Conservation (phyloP, 64 coral and sea anemone genomes). For the Stichodactyla helianthus region DNA sequence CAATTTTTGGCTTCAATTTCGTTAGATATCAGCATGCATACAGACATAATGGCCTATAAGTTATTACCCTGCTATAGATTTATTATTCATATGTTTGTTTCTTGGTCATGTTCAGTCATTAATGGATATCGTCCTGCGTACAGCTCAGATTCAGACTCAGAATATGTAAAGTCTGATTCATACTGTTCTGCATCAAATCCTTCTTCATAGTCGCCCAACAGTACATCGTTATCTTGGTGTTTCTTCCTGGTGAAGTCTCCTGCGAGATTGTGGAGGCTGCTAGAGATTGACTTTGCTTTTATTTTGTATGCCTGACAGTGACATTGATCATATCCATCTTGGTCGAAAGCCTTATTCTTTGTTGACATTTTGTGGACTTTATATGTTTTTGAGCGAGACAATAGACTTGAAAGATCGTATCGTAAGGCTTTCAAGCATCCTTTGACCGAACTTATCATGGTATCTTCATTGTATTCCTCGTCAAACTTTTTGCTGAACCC, state of each 20-base stretch:
- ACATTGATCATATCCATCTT: background rate
- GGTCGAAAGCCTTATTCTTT: background rate
- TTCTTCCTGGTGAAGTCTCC: background rate
- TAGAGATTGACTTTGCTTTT: background rate
- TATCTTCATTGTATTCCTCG: slow-evolving; percentile 37
- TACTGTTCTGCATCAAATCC: background rate
- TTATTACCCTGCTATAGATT: too few relatives aligned
- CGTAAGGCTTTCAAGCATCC: slow-evolving; percentile 53
- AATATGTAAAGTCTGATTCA: slow-evolving; percentile 14
- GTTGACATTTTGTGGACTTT: slow-evolving; percentile 47
- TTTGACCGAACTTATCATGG: slow-evolving; percentile 38
- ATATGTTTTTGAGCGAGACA: slow-evolving; percentile 66
- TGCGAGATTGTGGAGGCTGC: background rate
- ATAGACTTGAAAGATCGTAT: slow-evolving; percentile 47
- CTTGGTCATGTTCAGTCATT: background rate
- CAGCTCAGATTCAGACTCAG: background rate
- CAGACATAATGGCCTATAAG: too few relatives aligned
- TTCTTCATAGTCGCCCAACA: background rate
- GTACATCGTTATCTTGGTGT: background rate
- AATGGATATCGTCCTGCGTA: background rate
- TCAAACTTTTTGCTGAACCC: background rate
- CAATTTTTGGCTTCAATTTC: too few relatives aligned
- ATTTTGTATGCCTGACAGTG: background rate
- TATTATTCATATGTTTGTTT: slow-evolving; percentile 2
- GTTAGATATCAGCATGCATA: too few relatives aligned